Evolutionary conservation across 2,888 invertebrate species (phyloP), one percentile per base, ranked within the genome.

Genomic region (Pseudanteris insignis): DNA sequence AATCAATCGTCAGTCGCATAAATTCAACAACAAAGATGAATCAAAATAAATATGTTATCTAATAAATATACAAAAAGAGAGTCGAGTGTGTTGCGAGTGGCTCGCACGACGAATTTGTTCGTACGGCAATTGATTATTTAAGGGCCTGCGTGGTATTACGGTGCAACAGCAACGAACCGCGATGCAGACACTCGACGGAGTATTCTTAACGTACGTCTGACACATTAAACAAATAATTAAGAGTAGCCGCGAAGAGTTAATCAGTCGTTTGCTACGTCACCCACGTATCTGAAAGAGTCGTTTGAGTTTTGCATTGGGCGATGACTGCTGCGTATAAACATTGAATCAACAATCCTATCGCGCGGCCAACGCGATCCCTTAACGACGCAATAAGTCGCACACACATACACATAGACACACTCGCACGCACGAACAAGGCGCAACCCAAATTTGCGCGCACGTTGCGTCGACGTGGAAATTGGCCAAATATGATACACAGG

Each of bases 241-340:
- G 44, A 43, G 33, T 53, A 54, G 37, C 46, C 54, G 58, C 63
- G 41, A 46, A 58, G 57, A n/a, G 48, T 41, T 59, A 63, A 63
- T 63, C 63, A 63, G 63, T 63, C 63, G 58, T 63, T 63, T 58
- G 43, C 48, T 58, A 58, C 57, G 47, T 63, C 63, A 58, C 58
- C 63, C 63, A 58, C 47, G 57, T 58, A 47, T 55, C 15, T 29
- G 50, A 57, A 51, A 37, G 38, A 41, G 57, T 62, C 55, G 57
- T 51, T 36, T 47, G 29, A 41, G 47, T 57, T 61, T 55, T 47
- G 47, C 38, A 44, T 32, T 28, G 50, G n/a, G 38, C 51, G 34
- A 48, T 40, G 29, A 50, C 47, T 50, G 50, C 44, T 46, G 40
- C 32, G 50, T 34, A 46, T 40, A 53, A 57, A 55, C 62, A 53